Base-by-base conservation (phyloP, 1,140 invertebrate species). In the Microplitis demolitor region DNA sequence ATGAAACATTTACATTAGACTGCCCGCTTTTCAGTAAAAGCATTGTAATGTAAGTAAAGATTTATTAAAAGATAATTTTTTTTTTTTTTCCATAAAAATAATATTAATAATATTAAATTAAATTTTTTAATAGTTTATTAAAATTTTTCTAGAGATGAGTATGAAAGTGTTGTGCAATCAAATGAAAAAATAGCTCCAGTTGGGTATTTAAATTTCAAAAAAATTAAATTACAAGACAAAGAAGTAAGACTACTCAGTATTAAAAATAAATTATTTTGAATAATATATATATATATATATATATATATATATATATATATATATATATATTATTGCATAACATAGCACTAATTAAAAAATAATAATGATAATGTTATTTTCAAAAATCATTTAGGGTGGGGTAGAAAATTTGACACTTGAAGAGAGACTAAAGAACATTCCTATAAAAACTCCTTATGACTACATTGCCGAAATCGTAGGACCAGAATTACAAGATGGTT, bases 1-100 rank as follows among this genome's bases (percentile, higher is more conserved):
- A 98, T 87, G 98, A 99, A 89, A 98, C 97, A 37, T 96, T 99
- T 83, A 98, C 97, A 11, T 88, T 98, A 70, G 96, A 99, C 88
- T 99, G 97, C 88, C 97, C 98, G 16, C 88, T 99, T 56, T 99
- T 98, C 87, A 93, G 91, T 79, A 97, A 96, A 85, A 91, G 91
- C 82, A 93, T 99, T 85, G 89, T 95, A 73, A 91, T 98, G 95
- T 97, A 90, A 94, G 95, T 78, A 54, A 45, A 45, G n/a, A 58
- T 39, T 13, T 56, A 70, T 35, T 67, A 35, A 53, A 16, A 56
- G 45, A 72, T 64, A 34, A 64, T 62, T 45, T 51, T 13, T 37
- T 64, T 64, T 58, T 45, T 16, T 72, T 13, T 56, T 8, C 70
- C 24, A 67, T 14, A 37, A 2, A 34, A 31, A 34, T 45, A 45